These are phyloP conservation scores for Mobula birostris DNA, from an alignment of 2,113 vertebrate genomes.

Conservation along the genomic window DNA sequence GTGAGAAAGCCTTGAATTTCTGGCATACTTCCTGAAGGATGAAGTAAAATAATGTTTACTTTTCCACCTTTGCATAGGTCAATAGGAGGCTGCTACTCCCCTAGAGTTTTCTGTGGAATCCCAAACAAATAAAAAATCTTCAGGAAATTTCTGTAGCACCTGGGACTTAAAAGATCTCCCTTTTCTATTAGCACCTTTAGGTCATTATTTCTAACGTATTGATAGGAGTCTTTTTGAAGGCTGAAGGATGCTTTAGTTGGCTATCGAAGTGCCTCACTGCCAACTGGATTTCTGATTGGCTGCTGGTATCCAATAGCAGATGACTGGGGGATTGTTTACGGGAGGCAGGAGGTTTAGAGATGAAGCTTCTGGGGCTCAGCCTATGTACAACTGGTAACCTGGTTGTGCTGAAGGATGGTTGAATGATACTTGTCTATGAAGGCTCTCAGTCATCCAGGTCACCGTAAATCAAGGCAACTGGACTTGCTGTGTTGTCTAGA, in stretches of 20 bases:
- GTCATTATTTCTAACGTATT: no score
- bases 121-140: no score
- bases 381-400: background rate
- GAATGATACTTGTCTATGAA: no score
- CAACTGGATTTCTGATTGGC: background rate
- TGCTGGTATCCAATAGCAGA: background rate
- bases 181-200: no score
- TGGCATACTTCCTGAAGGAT: background rate
- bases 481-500: no score
- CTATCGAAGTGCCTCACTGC: background rate
- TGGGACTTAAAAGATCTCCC: no score
- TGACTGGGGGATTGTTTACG: background rate
- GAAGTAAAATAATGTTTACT: background rate
- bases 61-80: background rate
- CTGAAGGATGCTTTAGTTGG: background rate
- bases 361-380: no score
- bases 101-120: background rate
- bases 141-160: no score
- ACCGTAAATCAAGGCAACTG: no score
- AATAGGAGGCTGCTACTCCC: background rate
- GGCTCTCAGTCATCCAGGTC: no score
- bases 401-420: background rate
- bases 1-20: background rate
- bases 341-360: background rate
- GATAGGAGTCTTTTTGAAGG: background rate